These are phyloP conservation scores for Pantala flavescens DNA, from an alignment of 1,140 invertebrate genomes.

Conservation along the genomic window DNA sequence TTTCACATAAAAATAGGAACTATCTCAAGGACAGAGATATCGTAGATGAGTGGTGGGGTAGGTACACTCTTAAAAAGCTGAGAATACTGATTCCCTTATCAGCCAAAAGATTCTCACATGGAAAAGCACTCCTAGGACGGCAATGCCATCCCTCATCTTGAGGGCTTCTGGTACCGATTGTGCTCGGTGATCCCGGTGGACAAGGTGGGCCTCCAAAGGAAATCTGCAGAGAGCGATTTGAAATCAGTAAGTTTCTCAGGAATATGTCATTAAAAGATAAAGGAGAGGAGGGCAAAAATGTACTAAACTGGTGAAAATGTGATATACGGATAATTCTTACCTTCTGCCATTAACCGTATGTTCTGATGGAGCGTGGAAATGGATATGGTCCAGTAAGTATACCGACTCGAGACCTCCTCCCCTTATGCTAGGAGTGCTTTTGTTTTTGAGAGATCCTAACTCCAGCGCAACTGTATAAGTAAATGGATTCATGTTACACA, in stretches of 20 bases:
- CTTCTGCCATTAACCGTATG: conserved; percentile 51
- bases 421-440: not conserved
- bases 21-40: too few relatives aligned
- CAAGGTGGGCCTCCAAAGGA: conserved; percentile 55
- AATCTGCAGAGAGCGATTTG: conserved; percentile 34
- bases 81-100: not conserved
- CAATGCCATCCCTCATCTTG: conserved; percentile 47
- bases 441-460: not conserved
- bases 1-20: too few relatives aligned
- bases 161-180: conserved; percentile 42
- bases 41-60: not conserved
- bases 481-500: not conserved
- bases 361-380: conserved; percentile 71
- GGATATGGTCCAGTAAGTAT: conserved; percentile 55
- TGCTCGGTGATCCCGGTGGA: conserved; percentile 52
- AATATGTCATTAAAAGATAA: too few relatives aligned
- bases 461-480: not conserved
- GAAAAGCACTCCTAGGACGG: conserved; percentile 58
- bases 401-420: conserved; percentile 41
- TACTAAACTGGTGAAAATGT: too few relatives aligned
- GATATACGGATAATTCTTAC: too few relatives aligned
- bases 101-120: conserved; percentile 39
- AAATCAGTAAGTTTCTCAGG: too few relatives aligned
- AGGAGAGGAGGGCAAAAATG: too few relatives aligned
- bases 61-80: not conserved